These are phyloP conservation scores for Cantharis lateralis DNA, from an alignment of 2,888 invertebrate species.

Conservation along the genomic window DNA sequence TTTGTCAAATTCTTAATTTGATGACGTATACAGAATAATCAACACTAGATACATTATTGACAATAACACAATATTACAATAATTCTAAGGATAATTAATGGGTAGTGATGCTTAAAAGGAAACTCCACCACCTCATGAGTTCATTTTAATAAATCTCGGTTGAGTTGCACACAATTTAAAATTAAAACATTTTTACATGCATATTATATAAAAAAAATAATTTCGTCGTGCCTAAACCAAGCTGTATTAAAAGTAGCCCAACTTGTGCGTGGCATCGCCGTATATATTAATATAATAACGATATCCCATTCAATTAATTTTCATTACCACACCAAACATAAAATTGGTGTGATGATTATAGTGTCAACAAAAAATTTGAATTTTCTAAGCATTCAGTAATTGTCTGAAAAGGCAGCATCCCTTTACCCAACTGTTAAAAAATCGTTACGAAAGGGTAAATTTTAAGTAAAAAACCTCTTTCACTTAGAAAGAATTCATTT, in stretches of 20 bases:
- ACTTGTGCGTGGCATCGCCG: background rate
- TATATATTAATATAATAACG: background rate
- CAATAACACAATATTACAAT: slow-evolving; percentile 24
- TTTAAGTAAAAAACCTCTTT: background rate
- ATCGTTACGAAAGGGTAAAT: background rate
- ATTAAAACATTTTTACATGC: background rate
- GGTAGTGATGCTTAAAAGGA: background rate
- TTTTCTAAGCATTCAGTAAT: background rate
- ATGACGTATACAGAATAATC: slow-evolving; percentile 16
- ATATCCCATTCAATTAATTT: background rate
- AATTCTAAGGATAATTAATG: background rate
- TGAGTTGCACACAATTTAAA: background rate
- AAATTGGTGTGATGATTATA: background rate
- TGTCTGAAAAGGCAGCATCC: background rate
- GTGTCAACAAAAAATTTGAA: background rate
- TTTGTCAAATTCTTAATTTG: slow-evolving; percentile 2
- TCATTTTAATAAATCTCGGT: background rate
- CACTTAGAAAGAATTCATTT: background rate
- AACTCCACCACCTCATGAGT: background rate
- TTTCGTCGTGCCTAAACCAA: background rate
- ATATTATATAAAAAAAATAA: background rate
- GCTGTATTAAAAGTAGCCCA: background rate
- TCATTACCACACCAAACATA: background rate
- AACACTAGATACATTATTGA: background rate
- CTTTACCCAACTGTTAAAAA: background rate